Percentiles rank a stretch among this genome's conserved stretches.
phyloP scores from a whole-genome alignment of 2,113 vertebrate genomes.

The Nothobranchius furzeri region DNA sequence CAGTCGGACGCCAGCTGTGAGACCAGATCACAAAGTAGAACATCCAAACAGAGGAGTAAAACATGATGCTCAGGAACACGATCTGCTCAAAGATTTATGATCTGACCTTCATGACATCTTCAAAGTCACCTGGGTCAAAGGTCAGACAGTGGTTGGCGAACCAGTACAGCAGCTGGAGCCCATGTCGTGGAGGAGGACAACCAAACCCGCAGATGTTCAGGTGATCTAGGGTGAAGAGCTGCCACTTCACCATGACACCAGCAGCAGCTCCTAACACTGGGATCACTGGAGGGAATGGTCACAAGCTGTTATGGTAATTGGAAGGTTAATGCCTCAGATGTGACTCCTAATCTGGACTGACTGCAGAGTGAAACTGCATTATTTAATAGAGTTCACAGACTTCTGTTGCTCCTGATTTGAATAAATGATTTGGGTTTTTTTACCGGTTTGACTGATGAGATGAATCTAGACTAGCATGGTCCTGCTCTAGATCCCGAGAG shows the following conservation, averaged over 20 bases:
- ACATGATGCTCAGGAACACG: not conserved
- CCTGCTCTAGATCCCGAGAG: too few species aligned
- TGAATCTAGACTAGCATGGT: too few species aligned
- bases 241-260: slow-evolving; percentile 15
- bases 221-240: slow-evolving; percentile 31
- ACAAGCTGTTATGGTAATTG: too few species aligned
- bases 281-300: not conserved
- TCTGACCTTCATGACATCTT: slow-evolving; percentile 32
- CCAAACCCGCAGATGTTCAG: slow-evolving; percentile 42
- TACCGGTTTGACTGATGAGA: too few species aligned
- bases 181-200: slow-evolving; percentile 48
- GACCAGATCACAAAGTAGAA: not conserved
- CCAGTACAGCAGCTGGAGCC: slow-evolving; percentile 63
- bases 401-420: too few species aligned
- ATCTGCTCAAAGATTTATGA: not conserved
- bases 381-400: too few species aligned
- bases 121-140: not conserved
- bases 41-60: too few species aligned
- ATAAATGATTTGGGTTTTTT: too few species aligned
- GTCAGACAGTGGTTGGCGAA: slow-evolving; percentile 53
- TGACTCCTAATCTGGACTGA: too few species aligned
- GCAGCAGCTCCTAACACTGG: not conserved
- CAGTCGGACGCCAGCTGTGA: slow-evolving; percentile 42
- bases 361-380: too few species aligned
- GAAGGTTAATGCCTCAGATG: too few species aligned